Evolutionary conservation across 2,113 vertebrate genomes (phyloP), one percentile per base, ranked within the genome.

Genomic region (Physeter macrocephalus): DNA sequence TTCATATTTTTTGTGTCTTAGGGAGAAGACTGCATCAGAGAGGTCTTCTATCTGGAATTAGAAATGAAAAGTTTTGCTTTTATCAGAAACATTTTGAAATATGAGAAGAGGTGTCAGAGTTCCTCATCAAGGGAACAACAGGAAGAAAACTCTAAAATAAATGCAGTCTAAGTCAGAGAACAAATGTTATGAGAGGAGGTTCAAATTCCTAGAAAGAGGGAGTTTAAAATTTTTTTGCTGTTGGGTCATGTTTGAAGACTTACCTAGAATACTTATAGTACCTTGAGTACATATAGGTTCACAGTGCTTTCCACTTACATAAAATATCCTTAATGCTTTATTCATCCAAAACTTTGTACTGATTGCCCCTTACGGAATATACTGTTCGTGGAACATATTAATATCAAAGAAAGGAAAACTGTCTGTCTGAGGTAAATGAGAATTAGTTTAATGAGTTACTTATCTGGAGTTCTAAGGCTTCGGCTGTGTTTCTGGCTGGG

Each of bases 11-110:
- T 92, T 93, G n/a, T 99, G 99, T 36, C 98, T 98, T 77, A 92
- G 87, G 84, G 97, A 97, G 77, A 98, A 99, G 13, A 95, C 97
- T 97, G 98, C 98, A 94, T 99, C 99, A 89, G 99, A 99, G 93
- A 99, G 97, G 89, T 99, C 98, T 97, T 99, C 99, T 41, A 77
- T 81, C 99, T 99, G 96, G 11, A 98, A 98, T 0, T 1, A 97
- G 59, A 97, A 49, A 92, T 52, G 74, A 95, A 93, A 80, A 39
- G 94, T 3, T 94, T 93, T 97, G 71, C 72, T 57, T 18, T 75
- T 67, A 94, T 82, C n/a, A 87, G 7, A 83, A 97, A 80, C 71
- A 81, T 52, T 97, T 69, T 95, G 18, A 67, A 88, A 94, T 94
- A 62, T 49, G 90, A 57, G 74, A 36, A 77, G 46, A 95, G n/a